Percentiles rank a stretch among this genome's conserved stretches.
These are phyloP conservation scores for Gila orcuttii DNA, from an alignment of 2,113 vertebrate species.

Conservation along the genomic window DNA sequence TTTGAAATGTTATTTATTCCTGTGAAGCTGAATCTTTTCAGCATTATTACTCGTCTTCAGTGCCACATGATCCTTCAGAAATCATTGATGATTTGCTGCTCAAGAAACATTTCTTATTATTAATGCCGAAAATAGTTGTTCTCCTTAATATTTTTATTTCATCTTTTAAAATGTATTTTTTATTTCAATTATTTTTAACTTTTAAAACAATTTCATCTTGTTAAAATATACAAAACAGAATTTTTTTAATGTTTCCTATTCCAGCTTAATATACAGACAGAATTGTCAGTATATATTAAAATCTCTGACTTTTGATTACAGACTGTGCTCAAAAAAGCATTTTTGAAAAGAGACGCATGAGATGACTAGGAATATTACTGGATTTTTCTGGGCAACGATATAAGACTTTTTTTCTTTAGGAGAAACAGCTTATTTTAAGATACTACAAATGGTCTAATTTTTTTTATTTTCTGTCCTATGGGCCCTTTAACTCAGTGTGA, in stretches of 20 bases:
- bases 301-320: not conserved
- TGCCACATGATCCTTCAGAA: too few relatives aligned
- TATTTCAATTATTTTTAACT: too few relatives aligned
- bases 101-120: not conserved
- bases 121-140: not conserved
- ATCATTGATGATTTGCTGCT: not conserved
- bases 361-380: not conserved
- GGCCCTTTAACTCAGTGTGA: not conserved
- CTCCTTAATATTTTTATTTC: not conserved
- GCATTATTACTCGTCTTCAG: too few relatives aligned
- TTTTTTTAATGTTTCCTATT: not conserved
- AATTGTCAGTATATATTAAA: not conserved
- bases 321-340: not conserved
- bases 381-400: slow-evolving; percentile 1
- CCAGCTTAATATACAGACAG: not conserved
- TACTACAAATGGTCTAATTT: not conserved
- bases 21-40: too few relatives aligned
- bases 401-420: not conserved
- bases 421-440: not conserved
- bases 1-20: too few relatives aligned
- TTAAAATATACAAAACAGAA: too few relatives aligned
- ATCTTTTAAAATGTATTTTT: too few relatives aligned
- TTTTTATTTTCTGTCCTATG: not conserved
- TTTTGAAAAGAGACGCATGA: not conserved
- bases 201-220: too few relatives aligned